Conservation (phyloP, 2,888 invertebrate genomes). For the Campopleginae sp. region DNA sequence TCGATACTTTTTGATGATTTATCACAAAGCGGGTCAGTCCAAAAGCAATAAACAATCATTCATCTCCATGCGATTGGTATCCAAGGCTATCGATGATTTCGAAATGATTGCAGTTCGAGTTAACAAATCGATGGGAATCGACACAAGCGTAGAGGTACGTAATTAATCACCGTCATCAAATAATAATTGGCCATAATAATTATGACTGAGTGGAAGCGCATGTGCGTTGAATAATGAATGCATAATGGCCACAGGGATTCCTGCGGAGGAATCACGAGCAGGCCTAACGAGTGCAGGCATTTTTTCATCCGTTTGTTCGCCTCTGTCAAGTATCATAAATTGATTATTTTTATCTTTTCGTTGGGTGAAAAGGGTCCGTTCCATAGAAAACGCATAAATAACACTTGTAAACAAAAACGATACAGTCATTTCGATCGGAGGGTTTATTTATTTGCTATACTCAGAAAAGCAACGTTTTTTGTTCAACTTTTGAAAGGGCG, state of each 20-base stretch:
- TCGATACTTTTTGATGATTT: not conserved
- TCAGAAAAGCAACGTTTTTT: conserved; percentile 16
- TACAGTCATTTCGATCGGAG: not conserved
- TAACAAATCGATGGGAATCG: conserved; percentile 48
- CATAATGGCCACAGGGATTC: not conserved
- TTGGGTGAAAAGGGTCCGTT: not conserved
- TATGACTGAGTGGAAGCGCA: conserved; percentile 54
- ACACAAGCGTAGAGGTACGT: conserved; percentile 61
- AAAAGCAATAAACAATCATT: not conserved
- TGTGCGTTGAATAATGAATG: conserved; percentile 33
- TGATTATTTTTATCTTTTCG: not conserved
- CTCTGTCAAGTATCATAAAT: not conserved
- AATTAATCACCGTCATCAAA: conserved; percentile 74
- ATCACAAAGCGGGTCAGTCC: not conserved
- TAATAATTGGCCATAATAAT: conserved; percentile 68
- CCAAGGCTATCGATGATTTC: not conserved
- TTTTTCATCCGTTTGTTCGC: not conserved
- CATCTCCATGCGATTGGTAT: not conserved
- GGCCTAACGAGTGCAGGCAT: not conserved
- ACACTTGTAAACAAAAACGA: not conserved
- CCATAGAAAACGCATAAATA: not conserved
- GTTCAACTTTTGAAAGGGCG: not conserved
- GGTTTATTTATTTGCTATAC: conserved; percentile 29
- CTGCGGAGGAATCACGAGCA: not conserved
- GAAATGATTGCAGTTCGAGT: conserved; percentile 46